Base-by-base conservation (phyloP, 2,888 invertebrate genomes). In the Ormyrus rosae region DNA sequence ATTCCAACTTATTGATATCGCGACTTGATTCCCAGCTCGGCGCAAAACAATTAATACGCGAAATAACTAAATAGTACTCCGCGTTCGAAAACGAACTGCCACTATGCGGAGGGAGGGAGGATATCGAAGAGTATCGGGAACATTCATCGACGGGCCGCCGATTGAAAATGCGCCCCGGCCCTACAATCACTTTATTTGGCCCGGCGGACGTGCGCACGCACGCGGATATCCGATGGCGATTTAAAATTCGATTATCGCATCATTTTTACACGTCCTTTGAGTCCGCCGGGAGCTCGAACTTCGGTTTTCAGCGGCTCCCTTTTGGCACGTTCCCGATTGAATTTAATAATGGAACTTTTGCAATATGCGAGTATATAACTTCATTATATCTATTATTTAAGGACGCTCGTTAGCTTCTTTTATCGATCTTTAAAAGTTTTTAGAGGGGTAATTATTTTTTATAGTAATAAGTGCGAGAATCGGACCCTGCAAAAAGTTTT, bases 201-300 rank as follows among this genome's bases (percentile, higher is more conserved):
- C 19, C 60, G 73, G 65, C 58, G 10, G 19, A 8, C 55, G 63
- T 34, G 19, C 60, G 60, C 13, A 7, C 63, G 60, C 48, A 48
- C 19, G 4, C 67, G 56, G 53, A 70, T 74, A 81, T 79, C 72
- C 68, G 79, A 68, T 78, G 74, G 77, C 60, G 82, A 79, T 78
- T 81, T 82, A 73, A 83, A 81, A 82, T 82, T 82, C 78, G 79
- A 83, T 75, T 74, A 79, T 81, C 81, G 69, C 75, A 13, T 75
- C 70, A 82, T 82, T 83, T 83, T 83, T 81, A 34, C 67, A 61
- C 68, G 34, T 56, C 46, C 46, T 13, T 6, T 34, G 9, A 34
- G 55, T 58, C 55, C 48, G 34, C n/a, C 34, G 3, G 11, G 8
- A 11, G 50, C 50, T 61, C 9, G 61, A 50, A 55, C 34, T 56